Conservation (phyloP, 2,888 invertebrate species). For the Aradus depressus region DNA sequence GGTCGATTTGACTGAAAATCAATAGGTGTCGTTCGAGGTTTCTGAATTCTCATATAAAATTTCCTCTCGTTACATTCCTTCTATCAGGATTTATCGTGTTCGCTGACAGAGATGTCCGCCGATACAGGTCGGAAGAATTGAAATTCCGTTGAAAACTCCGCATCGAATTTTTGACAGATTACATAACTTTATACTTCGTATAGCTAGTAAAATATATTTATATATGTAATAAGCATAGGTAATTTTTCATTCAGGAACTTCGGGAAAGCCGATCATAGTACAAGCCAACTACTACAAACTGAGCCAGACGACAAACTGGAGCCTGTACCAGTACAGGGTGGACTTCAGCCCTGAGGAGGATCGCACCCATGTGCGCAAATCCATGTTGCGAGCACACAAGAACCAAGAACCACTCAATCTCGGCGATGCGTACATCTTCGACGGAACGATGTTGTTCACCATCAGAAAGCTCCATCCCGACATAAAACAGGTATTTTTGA, state of each 20-base stretch:
- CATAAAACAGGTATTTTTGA: constrained; percentile 36
- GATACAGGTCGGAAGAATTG: too few relatives aligned
- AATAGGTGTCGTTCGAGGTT: too few relatives aligned
- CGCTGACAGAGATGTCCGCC: too few relatives aligned
- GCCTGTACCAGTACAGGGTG: constrained; percentile 47
- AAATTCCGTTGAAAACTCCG: too few relatives aligned
- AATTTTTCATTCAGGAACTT: constrained; percentile 5
- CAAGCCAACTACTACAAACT: constrained; percentile 10
- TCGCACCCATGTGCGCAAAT: constrained; percentile 48
- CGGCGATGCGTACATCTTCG: constrained; percentile 56
- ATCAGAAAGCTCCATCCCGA: constrained; percentile 31
- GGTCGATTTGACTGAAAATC: too few relatives aligned
- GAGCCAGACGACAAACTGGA: constrained; percentile 7
- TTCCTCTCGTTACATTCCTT: too few relatives aligned
- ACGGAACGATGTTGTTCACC: constrained; percentile 60
- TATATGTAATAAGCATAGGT: neutral
- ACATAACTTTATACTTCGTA: too few relatives aligned
- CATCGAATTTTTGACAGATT: too few relatives aligned
- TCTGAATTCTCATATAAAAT: too few relatives aligned
- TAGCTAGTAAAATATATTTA: neutral
- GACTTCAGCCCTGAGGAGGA: constrained; percentile 64
- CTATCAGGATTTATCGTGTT: neutral
- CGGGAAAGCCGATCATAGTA: neutral
- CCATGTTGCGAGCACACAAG: constrained; percentile 46
- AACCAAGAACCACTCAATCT: constrained; percentile 39